phyloP scores from a whole-genome alignment of 2,113 vertebrate species.

The Hyaena hyaena region DNA sequence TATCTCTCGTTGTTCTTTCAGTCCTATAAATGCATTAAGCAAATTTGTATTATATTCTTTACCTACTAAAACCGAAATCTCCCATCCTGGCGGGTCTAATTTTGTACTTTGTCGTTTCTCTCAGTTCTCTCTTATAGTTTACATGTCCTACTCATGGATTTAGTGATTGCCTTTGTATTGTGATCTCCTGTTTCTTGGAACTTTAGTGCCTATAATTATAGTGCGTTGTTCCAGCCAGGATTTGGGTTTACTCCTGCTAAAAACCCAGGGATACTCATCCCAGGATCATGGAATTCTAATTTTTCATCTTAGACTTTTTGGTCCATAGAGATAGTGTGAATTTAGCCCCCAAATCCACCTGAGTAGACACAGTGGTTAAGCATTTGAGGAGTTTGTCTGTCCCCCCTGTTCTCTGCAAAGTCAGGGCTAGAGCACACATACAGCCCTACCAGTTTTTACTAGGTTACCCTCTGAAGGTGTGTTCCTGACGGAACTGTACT shows the following conservation, averaged over 20 bases:
- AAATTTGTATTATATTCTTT: not conserved
- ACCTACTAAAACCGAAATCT: not conserved
- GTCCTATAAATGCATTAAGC: not conserved
- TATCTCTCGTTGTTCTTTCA: conserved; percentile 8
- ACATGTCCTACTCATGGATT: not conserved
- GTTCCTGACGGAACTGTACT: not conserved
- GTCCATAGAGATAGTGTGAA: not conserved
- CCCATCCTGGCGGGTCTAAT: not conserved
- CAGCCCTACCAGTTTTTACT: not conserved
- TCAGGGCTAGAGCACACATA: not conserved
- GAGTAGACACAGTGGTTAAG: not conserved
- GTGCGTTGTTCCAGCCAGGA: not conserved
- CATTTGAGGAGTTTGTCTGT: not conserved
- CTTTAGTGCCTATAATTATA: not conserved
- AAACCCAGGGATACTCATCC: not conserved
- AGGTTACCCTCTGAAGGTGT: not conserved
- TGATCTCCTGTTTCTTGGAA: not conserved
- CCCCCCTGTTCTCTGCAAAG: not conserved
- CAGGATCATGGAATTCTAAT: not conserved
- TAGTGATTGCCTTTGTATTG: not conserved
- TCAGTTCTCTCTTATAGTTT: not conserved
- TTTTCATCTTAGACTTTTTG: not conserved
- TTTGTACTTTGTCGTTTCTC: conserved; percentile 1
- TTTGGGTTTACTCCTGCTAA: conserved; percentile 34
- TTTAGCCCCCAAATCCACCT: not conserved